phyloP scores from a whole-genome alignment of 2,888 invertebrate genomes.

The Chymomyza caudatula region DNA sequence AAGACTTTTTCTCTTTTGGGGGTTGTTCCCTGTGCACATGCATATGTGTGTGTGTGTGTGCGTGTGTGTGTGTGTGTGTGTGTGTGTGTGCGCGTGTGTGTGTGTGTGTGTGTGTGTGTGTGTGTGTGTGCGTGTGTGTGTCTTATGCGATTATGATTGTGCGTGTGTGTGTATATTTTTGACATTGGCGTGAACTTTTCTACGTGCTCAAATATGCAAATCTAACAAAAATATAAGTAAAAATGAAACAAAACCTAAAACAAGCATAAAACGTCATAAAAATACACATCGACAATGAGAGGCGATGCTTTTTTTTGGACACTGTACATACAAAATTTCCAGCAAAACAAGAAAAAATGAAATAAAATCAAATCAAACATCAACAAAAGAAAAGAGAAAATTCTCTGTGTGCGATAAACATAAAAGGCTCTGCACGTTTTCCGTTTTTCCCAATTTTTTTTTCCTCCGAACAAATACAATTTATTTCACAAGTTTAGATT shows the following conservation, averaged over 20 bases:
- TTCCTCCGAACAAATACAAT: not conserved
- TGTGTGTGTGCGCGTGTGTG: not conserved
- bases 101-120: not conserved
- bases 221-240: constrained; percentile 31
- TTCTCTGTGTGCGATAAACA: not conserved
- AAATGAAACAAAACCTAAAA: constrained; percentile 21
- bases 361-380: constrained; percentile 8
- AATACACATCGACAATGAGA: constrained; percentile 4
- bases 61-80: not conserved
- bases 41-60: not conserved
- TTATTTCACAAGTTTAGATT: not conserved
- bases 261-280: constrained; percentile 6
- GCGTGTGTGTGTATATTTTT: not conserved
- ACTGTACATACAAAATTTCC: constrained; percentile 15
- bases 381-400: constrained; percentile 2
- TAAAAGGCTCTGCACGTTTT: not conserved
- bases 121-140: not conserved
- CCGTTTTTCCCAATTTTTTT: not conserved
- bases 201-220: constrained; percentile 63
- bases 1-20: constrained; percentile 4
- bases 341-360: constrained; percentile 8
- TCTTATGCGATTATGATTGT: no score
- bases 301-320: not conserved
- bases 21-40: constrained; percentile 35
- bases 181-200: constrained; percentile 21